Percentiles rank a stretch among this genome's conserved stretches.
phyloP scores from a whole-genome alignment of 2,888 invertebrate species.

The Tortrix viridana region DNA sequence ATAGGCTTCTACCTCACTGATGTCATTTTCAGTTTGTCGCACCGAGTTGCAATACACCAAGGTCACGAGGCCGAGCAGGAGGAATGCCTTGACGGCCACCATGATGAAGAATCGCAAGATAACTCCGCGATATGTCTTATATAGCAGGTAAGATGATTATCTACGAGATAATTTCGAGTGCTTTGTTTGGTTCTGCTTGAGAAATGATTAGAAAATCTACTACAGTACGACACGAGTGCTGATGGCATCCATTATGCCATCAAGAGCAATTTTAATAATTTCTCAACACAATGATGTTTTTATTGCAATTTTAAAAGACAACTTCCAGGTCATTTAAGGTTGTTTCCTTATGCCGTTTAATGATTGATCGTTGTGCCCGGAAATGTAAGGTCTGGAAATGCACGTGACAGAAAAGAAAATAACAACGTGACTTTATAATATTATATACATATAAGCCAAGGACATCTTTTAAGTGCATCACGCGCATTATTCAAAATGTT shows the following conservation, averaged over 20 bases:
- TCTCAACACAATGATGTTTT: slow-evolving; percentile 1
- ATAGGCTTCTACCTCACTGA: slow-evolving; percentile 61
- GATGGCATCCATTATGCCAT: neutral
- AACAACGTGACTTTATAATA: too few relatives aligned
- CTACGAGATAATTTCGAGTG: slow-evolving; percentile 28
- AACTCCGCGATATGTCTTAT: slow-evolving; percentile 16
- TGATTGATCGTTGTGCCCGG: too few relatives aligned
- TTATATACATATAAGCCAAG: too few relatives aligned
- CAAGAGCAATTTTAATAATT: slow-evolving; percentile 22
- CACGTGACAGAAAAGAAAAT: too few relatives aligned
- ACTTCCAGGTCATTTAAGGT: neutral
- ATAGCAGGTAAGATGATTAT: slow-evolving; percentile 29
- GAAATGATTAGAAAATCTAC: slow-evolving; percentile 14
- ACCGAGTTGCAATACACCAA: slow-evolving; percentile 45
- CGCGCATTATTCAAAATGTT: too few relatives aligned
- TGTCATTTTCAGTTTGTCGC: slow-evolving; percentile 48
- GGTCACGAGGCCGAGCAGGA: slow-evolving; percentile 47
- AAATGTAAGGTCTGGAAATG: too few relatives aligned
- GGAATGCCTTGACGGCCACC: slow-evolving; percentile 29
- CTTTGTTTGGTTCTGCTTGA: slow-evolving; percentile 33
- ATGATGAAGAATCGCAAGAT: slow-evolving; percentile 14
- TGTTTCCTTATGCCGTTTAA: neutral
- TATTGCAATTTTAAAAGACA: too few relatives aligned
- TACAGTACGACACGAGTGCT: neutral
- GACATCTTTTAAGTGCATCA: too few relatives aligned